Evolutionary conservation across 2,888 invertebrate species (phyloP).

Genomic region (Carterocephalus palaemon): DNA sequence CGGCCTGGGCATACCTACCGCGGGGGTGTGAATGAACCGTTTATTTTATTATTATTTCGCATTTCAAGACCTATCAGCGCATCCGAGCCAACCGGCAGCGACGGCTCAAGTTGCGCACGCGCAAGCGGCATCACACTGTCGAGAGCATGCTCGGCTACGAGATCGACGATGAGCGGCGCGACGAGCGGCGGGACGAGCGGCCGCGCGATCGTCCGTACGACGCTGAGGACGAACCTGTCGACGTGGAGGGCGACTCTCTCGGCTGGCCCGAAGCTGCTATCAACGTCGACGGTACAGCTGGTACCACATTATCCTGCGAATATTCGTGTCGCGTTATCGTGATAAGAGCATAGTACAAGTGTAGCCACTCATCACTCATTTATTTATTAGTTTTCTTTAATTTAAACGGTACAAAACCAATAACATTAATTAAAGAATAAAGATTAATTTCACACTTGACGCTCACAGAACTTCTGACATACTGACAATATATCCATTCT

Average conservation of each 20-base stretch:
- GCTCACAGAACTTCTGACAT: too few species aligned
- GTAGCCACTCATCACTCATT: too few species aligned
- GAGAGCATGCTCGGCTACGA: constrained; percentile 77
- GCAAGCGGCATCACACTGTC: constrained; percentile 76
- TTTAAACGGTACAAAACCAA: too few species aligned
- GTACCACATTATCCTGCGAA: neutral
- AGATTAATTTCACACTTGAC: too few species aligned
- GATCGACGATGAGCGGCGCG: constrained; percentile 65
- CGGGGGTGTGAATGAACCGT: too few species aligned
- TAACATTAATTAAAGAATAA: too few species aligned
- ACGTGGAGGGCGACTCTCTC: constrained; percentile 73
- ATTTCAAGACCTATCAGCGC: constrained; percentile 76
- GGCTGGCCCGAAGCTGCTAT: constrained; percentile 73
- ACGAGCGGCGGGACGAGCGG: constrained; percentile 62
- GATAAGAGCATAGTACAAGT: too few species aligned
- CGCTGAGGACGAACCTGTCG: constrained; percentile 73
- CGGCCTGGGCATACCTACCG: too few species aligned
- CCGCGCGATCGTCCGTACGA: constrained; percentile 57
- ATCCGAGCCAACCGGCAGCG: constrained; percentile 75
- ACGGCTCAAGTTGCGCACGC: constrained; percentile 69
- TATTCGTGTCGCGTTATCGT: too few species aligned
- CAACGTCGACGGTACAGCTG: constrained; percentile 65
- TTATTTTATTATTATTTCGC: constrained; percentile 4
- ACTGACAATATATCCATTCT: too few species aligned
- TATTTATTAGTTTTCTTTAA: too few species aligned